Evolutionary conservation across 2,797 vertebrate species (phyloP), one percentile per base, ranked within the genome.

Genomic region (Benthosema pterotum): DNA sequence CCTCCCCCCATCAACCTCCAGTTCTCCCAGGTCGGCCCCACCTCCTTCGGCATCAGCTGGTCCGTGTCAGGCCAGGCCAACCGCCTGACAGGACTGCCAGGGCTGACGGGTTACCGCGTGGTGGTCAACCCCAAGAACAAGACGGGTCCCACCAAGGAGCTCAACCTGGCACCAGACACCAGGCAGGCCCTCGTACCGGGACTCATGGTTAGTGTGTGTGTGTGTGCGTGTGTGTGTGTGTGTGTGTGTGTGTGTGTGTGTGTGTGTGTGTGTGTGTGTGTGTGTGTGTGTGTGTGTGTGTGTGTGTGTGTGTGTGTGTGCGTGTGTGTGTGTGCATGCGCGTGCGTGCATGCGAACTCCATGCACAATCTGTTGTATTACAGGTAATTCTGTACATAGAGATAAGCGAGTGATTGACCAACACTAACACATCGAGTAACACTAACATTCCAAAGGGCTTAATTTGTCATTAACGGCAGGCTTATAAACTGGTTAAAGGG

Each of bases 51-150:
- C 0, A 91, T 96, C 53, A 89, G 79, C 73, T 99, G 98, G 97
- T 87, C 77, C 0, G 79, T 93, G 0, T 95, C 94, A 0, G 86
- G 94, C 1, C 95, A 95, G 52, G 91, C 88, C 0, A 93, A 94
- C 70, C 88, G 86, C 17, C 91, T 99, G 14, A 95, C 90, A 3
- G 96, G 96, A 25, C 80, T 77, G 0, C 53, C 72, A 0, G 89
- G 91, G 15, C 95, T 99, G 65, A 95, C 95, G 0, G 96, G 97
- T n/a, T 99, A 98, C 82, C 93, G 94, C 2, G 95, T 99, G 55
- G 86, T 95, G 72, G 93, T 98, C 62, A 96, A 91, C 65, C 97
- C 98, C 2, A 98, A 97, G 86, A 94, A 94, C 71, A 96, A 95
- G 85, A 93, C 91, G 0, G 94, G 94, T 3, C 93, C 95, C 0